Evolutionary conservation across 2,113 vertebrate species (phyloP).

Genomic region (Sylvilagus bachmani): DNA sequence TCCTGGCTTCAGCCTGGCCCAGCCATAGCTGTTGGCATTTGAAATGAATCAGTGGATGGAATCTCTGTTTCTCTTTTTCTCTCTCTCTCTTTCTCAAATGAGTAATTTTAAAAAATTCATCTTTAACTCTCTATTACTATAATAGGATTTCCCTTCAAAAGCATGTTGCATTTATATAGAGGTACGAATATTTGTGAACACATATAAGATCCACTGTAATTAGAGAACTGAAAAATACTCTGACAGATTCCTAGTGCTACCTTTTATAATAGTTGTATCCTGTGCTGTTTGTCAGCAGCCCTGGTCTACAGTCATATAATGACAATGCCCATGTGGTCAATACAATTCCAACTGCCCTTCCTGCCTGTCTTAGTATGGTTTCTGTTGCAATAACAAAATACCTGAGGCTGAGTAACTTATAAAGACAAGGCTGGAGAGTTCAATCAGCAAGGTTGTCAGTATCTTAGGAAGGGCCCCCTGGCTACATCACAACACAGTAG

Average conservation of each 20-base stretch:
- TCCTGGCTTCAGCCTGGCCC: too few relatives aligned
- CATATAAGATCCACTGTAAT: slow-evolving; percentile 12
- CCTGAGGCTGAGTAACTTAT: too few relatives aligned
- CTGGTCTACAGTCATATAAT: neutral
- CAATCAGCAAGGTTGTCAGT: too few relatives aligned
- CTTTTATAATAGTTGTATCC: neutral
- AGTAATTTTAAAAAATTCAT: slow-evolving; percentile 5
- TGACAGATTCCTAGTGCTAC: neutral
- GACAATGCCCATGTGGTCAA: neutral
- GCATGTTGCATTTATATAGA: neutral
- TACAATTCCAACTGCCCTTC: neutral
- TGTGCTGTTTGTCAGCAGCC: neutral
- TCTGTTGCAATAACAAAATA: too few relatives aligned
- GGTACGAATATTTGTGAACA: neutral
- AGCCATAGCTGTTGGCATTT: too few relatives aligned
- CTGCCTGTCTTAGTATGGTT: too few relatives aligned
- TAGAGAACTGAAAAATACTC: slow-evolving; percentile 25
- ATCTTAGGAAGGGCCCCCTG: too few relatives aligned
- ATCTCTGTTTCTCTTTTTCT: too few relatives aligned
- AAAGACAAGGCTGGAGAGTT: too few relatives aligned
- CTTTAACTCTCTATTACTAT: neutral
- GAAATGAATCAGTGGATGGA: too few relatives aligned
- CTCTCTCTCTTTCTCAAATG: too few relatives aligned
- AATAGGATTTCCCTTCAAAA: slow-evolving; percentile 44
- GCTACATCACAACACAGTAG: too few relatives aligned